A percentile compares a stretch with the other conserved stretches of the same genome.
Conservation (phyloP, 2,888 invertebrate species). For the Melanostoma mellinum region DNA sequence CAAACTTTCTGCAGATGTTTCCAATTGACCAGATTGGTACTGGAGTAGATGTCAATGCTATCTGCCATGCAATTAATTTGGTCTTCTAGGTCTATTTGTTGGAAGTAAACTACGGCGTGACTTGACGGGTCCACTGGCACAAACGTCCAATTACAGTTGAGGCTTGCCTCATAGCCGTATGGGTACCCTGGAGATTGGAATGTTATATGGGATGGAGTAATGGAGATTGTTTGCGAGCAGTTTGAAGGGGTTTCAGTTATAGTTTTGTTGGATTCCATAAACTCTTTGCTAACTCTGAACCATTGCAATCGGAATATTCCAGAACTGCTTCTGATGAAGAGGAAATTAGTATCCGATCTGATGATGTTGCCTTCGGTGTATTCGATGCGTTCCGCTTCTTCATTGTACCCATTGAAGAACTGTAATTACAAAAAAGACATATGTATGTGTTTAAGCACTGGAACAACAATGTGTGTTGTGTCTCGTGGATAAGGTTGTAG, state of each 20-base stretch:
- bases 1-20: constrained; percentile 84
- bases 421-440: constrained; percentile 75
- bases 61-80: constrained; percentile 84
- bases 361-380: constrained; percentile 79
- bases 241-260: constrained; percentile 71
- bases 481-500: too few species aligned
- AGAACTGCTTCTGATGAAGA: constrained; percentile 82
- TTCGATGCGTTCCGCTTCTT: constrained; percentile 82
- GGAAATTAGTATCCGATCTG: constrained; percentile 85
- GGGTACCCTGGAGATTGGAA: constrained; percentile 91
- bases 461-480: too few species aligned
- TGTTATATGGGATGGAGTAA: constrained; percentile 20
- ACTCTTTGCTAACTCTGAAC: constrained; percentile 79
- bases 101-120: constrained; percentile 85
- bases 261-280: constrained; percentile 75
- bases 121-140: constrained; percentile 84
- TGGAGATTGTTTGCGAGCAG: constrained; percentile 77
- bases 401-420: constrained; percentile 90
- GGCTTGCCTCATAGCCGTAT: constrained; percentile 84
- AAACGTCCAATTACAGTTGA: constrained; percentile 90
- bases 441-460: too few species aligned
- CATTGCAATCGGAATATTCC: constrained; percentile 78
- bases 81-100: constrained; percentile 85
- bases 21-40: constrained; percentile 83
- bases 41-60: constrained; percentile 85